These are phyloP conservation scores for Dryobotodes eremita DNA, from an alignment of 2,888 invertebrate species.

Conservation along the genomic window DNA sequence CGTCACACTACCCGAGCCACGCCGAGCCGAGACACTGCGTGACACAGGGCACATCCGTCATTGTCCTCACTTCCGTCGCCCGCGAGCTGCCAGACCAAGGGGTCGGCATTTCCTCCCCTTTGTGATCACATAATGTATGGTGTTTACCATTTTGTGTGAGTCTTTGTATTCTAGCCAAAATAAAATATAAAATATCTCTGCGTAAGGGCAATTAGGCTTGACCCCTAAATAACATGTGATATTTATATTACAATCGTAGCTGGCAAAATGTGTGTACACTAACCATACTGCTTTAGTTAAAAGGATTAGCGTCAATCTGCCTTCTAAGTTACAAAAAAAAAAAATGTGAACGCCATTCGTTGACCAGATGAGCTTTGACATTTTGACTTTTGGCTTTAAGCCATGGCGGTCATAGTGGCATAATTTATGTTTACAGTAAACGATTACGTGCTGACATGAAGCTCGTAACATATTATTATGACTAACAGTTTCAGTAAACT, in stretches of 20 bases:
- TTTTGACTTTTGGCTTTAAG: background rate
- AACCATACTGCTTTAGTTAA: too few species aligned
- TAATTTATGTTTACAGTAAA: background rate
- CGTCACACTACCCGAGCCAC: background rate
- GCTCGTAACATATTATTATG: background rate
- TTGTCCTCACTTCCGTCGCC: constrained; percentile 33
- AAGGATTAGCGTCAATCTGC: background rate
- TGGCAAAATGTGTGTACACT: background rate
- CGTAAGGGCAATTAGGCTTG: background rate
- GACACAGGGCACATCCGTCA: constrained; percentile 37
- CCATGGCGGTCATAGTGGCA: background rate
- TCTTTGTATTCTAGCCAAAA: constrained; percentile 25
- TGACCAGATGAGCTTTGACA: background rate
- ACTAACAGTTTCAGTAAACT: constrained; percentile 9
- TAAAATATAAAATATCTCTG: constrained; percentile 28
- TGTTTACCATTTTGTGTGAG: constrained; percentile 33
- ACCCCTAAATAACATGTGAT: background rate
- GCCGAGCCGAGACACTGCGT: background rate
- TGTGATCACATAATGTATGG: constrained; percentile 47
- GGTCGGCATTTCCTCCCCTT: constrained; percentile 46
- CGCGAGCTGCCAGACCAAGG: constrained; percentile 7
- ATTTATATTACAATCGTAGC: background rate
- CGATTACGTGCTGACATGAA: background rate
- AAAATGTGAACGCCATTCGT: too few species aligned
- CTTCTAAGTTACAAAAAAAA: background rate